These are phyloP conservation scores for Hypotaenidia okinawae DNA, from an alignment of 2,797 vertebrate species.

Conservation along the genomic window DNA sequence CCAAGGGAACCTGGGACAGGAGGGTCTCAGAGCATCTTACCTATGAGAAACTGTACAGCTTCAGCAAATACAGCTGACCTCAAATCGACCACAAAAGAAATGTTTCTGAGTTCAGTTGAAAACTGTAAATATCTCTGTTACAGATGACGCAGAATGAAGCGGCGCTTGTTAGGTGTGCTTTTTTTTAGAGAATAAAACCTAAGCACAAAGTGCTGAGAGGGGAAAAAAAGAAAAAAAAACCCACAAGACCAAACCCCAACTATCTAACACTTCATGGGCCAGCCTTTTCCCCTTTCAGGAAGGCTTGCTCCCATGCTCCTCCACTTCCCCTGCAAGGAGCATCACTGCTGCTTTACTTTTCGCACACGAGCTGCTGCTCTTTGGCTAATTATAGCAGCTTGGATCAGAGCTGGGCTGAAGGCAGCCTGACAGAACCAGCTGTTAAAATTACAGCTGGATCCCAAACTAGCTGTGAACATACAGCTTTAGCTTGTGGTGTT, in stretches of 20 bases:
- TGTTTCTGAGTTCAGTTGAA: background rate
- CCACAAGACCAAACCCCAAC: background rate
- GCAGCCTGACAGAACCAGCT: slow-evolving; percentile 65
- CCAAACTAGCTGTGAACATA: background rate
- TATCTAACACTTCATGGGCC: background rate
- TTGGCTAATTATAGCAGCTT: slow-evolving; percentile 37
- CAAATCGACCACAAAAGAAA: background rate
- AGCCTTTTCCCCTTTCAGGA: background rate
- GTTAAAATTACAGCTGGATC: slow-evolving; percentile 62
- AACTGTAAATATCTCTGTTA: background rate
- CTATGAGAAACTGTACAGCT: background rate
- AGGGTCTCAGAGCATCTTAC: background rate
- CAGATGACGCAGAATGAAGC: slow-evolving; percentile 15
- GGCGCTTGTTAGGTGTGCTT: background rate
- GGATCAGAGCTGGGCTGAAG: slow-evolving; percentile 20
- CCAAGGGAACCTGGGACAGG: background rate
- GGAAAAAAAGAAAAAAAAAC: background rate
- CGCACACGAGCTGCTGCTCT: background rate
- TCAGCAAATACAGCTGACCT: background rate
- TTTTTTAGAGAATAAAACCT: background rate
- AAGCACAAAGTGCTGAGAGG: background rate
- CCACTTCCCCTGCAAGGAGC: background rate
- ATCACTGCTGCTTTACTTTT: background rate
- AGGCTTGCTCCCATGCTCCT: background rate
- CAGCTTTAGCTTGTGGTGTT: background rate